Evolutionary conservation across 35 echinoderm and acorn worm genomes (phyloP), one percentile per base, ranked within the genome.

Genomic region (Ophioderma brevispina): DNA sequence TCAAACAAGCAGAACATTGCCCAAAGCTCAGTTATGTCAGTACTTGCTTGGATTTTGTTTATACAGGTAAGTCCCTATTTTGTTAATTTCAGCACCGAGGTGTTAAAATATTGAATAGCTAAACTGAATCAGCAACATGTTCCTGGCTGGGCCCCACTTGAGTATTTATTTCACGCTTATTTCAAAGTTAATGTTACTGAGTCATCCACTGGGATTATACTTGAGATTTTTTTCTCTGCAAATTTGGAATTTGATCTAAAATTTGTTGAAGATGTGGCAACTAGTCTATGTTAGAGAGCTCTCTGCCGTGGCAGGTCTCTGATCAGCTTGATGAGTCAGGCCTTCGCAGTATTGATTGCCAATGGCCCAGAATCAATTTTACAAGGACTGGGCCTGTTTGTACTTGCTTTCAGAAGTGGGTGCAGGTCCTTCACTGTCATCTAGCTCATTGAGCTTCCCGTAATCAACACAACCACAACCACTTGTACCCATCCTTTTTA

Each of bases 131-230:
- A 70, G 59, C 59, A 70, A 70, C n/a, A 70, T 70, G 28, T 70
- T 70, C 59, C 23, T 13, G 28, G 1, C n/a, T 13, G 59, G 59
- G 59, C 59, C 59, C 28, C 59, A 30, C 17, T 25, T 70, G 59
- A 70, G 59, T 70, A 70, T 70, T 70, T 70, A 70, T 70, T 70
- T n/a, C 59, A 30, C 23, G 59, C 59, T 70, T 70, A 70, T 70
- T 70, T 70, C 59, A 70, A 70, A 70, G 59, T 70, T 70, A 70
- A 70, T 70, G 59, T 70, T 70, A 70, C 59, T 70, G 59, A 70
- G 59, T 70, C 59, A 70, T 70, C 59, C 59, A 30, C n/a, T 70
- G 59, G 59, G 59, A 70, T 70, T 70, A 70, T 13, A 70, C 23
- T n/a, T 13, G 59, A 70, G 59, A 18, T 70, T 70, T 70, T 70